These are phyloP conservation scores for Heliothis subflexa DNA, from an alignment of 1,140 invertebrate species.

Conservation along the genomic window DNA sequence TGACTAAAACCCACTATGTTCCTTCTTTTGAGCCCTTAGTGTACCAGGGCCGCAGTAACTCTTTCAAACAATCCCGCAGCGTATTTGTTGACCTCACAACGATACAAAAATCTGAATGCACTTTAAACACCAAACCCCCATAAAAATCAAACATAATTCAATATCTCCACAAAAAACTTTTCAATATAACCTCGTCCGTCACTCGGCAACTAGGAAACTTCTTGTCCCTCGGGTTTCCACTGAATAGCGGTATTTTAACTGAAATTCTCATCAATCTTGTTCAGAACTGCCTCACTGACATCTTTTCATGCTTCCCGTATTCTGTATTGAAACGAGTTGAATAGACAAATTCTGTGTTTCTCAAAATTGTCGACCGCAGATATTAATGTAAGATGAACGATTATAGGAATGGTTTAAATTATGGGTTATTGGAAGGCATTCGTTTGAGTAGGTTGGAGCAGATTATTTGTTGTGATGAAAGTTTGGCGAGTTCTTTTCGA, in stretches of 20 bases:
- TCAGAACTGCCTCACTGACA: conserved; percentile 52
- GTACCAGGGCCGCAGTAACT: no score
- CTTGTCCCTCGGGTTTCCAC: conserved; percentile 38
- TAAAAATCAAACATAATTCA: conserved; percentile 22
- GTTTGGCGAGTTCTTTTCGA: no score
- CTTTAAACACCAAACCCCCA: neutral
- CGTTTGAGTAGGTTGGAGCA: no score
- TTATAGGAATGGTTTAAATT: neutral
- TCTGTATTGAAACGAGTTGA: conserved; percentile 49
- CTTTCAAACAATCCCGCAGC: no score
- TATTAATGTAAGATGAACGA: neutral
- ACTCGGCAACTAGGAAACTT: conserved; percentile 22
- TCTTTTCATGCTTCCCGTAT: conserved; percentile 53
- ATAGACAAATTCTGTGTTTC: conserved; percentile 31
- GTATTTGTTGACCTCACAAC: neutral
- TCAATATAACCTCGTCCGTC: conserved; percentile 26
- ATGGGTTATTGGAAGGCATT: neutral
- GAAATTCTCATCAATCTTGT: conserved; percentile 57
- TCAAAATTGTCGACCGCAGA: conserved; percentile 9
- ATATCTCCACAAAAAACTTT: conserved; percentile 22
- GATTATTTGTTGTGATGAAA: no score
- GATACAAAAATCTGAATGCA: neutral
- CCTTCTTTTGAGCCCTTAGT: no score
- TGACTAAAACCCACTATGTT: no score
- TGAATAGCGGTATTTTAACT: conserved; percentile 51